phyloP scores from a whole-genome alignment of 2,797 vertebrate species.

The Buphagus erythrorhynchus region DNA sequence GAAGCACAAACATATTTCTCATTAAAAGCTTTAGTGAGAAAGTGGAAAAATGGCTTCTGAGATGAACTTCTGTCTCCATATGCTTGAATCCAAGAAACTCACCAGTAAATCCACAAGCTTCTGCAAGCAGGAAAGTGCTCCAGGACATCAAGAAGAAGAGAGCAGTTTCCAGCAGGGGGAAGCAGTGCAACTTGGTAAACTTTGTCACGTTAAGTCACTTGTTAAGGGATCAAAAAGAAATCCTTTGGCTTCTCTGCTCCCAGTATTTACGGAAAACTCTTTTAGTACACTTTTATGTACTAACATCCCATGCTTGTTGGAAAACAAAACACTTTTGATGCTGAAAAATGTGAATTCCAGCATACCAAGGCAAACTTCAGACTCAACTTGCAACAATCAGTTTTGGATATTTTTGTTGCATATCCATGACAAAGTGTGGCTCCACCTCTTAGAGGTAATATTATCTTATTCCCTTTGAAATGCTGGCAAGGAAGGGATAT shows the following conservation, averaged over 20 bases:
- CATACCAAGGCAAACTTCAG: background rate
- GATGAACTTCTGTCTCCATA: background rate
- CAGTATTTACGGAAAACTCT: background rate
- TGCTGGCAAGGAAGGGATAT: background rate
- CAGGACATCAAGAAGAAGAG: conserved; percentile 99
- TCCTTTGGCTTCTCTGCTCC: background rate
- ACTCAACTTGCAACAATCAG: background rate
- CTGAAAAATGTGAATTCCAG: background rate
- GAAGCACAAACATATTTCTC: background rate
- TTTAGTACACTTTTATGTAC: background rate
- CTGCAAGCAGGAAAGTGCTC: conserved; percentile 96
- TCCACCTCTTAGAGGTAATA: background rate
- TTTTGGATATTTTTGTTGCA: background rate
- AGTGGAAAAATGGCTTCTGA: background rate
- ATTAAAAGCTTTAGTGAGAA: background rate
- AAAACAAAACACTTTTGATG: background rate
- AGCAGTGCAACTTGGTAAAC: conserved; percentile 97
- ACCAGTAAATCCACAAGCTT: conserved; percentile 98
- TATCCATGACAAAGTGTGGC: background rate
- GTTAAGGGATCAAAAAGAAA: conserved; percentile 79
- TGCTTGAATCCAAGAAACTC: background rate
- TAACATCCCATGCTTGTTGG: background rate
- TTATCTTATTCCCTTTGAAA: background rate
- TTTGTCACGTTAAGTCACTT: conserved; percentile 88
- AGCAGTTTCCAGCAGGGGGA: conserved; percentile 96